Base-by-base conservation (phyloP, 2,888 invertebrate genomes). In the Bugula neritina region DNA sequence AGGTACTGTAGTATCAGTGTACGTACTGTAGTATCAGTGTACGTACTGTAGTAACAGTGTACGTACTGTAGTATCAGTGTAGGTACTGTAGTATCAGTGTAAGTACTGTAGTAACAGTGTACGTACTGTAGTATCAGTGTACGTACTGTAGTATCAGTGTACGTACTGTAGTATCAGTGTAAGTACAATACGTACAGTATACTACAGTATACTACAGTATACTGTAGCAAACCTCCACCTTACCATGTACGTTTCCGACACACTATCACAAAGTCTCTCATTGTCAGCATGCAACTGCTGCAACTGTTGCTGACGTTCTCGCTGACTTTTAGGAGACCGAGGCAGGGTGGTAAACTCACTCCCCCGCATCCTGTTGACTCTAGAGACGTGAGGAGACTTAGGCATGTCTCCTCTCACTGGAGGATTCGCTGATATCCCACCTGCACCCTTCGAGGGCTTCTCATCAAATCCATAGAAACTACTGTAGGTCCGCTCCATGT, bases 241-340 rank as follows among this genome's bases (percentile, higher is more conserved):
- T 76, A 80, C 80, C 79, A 80, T 78, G 73, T 78, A 78, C 52
- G 77, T 77, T 69, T 80, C 79, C 1, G 75, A 71, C 21, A 73
- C 71, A 72, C 76, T 77, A 72, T 81, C 81, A 75, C 79, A 80
- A 5, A 81, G 75, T 55, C 77, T 78, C 72, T 80, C 80, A 73
- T 77, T 78, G 69, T 80, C 79, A 0, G 78, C 78, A 71, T 80
- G 63, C 31, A 63, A 31, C 34, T 63, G 63, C 31, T 31, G 34
- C 10, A 13, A 31, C 31, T 63, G 63, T 31, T 63, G 63, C 63
- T 63, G 63, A 13, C 63, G 63, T 10, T 63, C 63, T 3, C 29
- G 2, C 27, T n/a, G 2, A 31, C 25, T 31, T 31, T 63, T 63
- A 10, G 63, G 63, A 13, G 63, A 63, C 5, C 63, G 21, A 13